A percentile compares a stretch with the other conserved stretches of the same genome.
These are phyloP conservation scores for Drosophila multiciliata DNA, from an alignment of 2,888 invertebrate species.

Conservation along the genomic window DNA sequence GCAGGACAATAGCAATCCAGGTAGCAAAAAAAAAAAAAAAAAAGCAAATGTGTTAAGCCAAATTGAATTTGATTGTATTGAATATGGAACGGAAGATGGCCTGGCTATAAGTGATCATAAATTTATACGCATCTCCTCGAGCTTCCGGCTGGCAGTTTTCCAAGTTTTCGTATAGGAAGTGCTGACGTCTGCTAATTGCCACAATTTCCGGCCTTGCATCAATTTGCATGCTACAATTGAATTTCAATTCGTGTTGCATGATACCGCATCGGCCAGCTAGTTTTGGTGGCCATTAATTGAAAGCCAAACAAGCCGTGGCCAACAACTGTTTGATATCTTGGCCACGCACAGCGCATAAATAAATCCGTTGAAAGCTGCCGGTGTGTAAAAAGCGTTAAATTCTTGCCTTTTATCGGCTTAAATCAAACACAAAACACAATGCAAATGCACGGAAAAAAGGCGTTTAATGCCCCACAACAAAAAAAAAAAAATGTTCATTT, in stretches of 20 bases:
- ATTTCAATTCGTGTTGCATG: constrained; percentile 27
- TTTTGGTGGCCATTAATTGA: constrained; percentile 56
- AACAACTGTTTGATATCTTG: constrained; percentile 66
- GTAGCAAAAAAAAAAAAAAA: constrained; percentile 46
- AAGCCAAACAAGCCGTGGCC: constrained; percentile 69
- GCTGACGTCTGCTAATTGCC: constrained; percentile 26
- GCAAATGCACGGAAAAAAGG: constrained; percentile 58
- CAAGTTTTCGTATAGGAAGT: constrained; percentile 48
- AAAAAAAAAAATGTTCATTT: neutral
- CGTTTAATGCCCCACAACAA: constrained; percentile 60
- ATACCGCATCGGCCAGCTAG: neutral
- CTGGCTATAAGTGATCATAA: constrained; percentile 14
- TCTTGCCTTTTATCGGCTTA: constrained; percentile 76
- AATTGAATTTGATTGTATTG: constrained; percentile 58
- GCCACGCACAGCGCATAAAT: constrained; percentile 64
- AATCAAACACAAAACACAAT: constrained; percentile 69
- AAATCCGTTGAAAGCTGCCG: constrained; percentile 68
- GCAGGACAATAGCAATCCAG: constrained; percentile 55
- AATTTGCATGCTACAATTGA: constrained; percentile 69
- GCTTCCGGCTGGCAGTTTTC: constrained; percentile 9
- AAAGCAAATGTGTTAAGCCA: constrained; percentile 46
- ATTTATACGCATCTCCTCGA: constrained; percentile 2
- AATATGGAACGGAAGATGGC: neutral
- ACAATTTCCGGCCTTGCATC: constrained; percentile 45
- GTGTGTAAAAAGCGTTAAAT: constrained; percentile 70